Evolutionary conservation across 2,797 vertebrate genomes (phyloP).

Genomic region (Aplochiton taeniatus): DNA sequence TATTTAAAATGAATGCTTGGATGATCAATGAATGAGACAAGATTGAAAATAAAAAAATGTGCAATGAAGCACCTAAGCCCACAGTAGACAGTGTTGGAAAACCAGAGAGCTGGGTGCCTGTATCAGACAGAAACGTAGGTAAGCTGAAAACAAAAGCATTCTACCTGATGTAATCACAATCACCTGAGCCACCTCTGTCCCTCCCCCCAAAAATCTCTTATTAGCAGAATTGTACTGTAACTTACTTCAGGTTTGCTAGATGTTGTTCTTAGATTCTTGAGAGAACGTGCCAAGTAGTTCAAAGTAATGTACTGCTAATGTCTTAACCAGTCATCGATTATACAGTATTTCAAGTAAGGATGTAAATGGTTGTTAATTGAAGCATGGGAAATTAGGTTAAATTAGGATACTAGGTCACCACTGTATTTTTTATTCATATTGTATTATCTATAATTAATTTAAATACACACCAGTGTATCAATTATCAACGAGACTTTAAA

Average conservation of each 20-base stretch:
- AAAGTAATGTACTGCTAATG: too few relatives aligned
- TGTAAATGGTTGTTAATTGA: too few relatives aligned
- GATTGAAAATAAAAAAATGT: background rate
- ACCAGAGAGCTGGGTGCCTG: background rate
- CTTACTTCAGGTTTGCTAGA: too few relatives aligned
- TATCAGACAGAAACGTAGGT: constrained; percentile 26
- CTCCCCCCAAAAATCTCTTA: constrained; percentile 13
- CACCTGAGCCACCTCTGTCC: constrained; percentile 19
- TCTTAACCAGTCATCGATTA: too few relatives aligned
- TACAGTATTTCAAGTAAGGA: too few relatives aligned
- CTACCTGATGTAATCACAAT: constrained; percentile 25
- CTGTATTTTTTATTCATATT: too few relatives aligned
- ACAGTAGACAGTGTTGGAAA: background rate
- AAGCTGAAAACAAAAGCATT: constrained; percentile 37
- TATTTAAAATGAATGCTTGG: background rate
- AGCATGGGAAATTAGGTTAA: too few relatives aligned
- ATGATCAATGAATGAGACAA: background rate
- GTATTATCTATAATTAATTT: constrained; percentile 26
- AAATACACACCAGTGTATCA: constrained; percentile 45
- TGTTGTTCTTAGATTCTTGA: too few relatives aligned
- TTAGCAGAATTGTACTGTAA: too few relatives aligned
- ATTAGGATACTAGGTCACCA: too few relatives aligned
- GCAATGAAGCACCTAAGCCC: background rate
- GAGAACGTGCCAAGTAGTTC: too few relatives aligned
- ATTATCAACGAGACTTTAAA: constrained; percentile 19